Percentiles rank a stretch among this genome's conserved stretches.
phyloP scores from a whole-genome alignment of 30 jellyfish, hydroid and myxozoan genomes.

The Phacellophora camtschatica region DNA sequence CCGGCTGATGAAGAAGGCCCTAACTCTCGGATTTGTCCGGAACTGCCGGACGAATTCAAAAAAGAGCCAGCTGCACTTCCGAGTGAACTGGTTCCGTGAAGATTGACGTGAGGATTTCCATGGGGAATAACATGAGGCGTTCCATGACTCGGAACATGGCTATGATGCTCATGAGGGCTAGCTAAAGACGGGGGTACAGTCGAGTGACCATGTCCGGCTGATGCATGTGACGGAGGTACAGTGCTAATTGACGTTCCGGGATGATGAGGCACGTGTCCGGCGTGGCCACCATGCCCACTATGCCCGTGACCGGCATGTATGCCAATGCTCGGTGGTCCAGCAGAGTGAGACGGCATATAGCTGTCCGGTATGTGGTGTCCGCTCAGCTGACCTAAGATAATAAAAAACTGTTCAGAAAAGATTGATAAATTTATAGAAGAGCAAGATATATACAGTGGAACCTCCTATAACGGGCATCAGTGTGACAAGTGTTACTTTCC shows the following conservation, averaged over 20 bases:
- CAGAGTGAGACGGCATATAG: slow-evolving; percentile 30
- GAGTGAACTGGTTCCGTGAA: background rate
- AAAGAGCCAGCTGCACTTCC: background rate
- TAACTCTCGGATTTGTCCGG: slow-evolving; percentile 41
- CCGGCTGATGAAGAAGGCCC: background rate
- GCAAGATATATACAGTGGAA: no score
- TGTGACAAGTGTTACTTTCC: no score
- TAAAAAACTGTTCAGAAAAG: no score
- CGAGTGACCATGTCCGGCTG: slow-evolving; percentile 35
- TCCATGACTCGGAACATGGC: background rate
- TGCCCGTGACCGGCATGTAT: slow-evolving; percentile 42
- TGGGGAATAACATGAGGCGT: background rate
- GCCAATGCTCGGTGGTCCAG: slow-evolving; percentile 53
- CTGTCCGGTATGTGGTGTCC: slow-evolving; percentile 22
- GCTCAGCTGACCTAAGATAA: slow-evolving; percentile 29
- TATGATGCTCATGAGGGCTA: slow-evolving; percentile 39
- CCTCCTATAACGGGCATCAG: no score
- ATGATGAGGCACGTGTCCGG: slow-evolving; percentile 21
- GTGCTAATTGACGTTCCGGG: slow-evolving; percentile 33
- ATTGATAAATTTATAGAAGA: no score
- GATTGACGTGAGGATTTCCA: background rate
- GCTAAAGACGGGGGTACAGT: slow-evolving; percentile 35
- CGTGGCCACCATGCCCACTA: slow-evolving; percentile 32
- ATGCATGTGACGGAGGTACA: slow-evolving; percentile 34
- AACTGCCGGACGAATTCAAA: slow-evolving; percentile 20